A percentile compares a stretch with the other conserved stretches of the same genome.
Evolutionary conservation across 2,113 vertebrate genomes (phyloP).

Genomic region (Budorcas taxicolor): DNA sequence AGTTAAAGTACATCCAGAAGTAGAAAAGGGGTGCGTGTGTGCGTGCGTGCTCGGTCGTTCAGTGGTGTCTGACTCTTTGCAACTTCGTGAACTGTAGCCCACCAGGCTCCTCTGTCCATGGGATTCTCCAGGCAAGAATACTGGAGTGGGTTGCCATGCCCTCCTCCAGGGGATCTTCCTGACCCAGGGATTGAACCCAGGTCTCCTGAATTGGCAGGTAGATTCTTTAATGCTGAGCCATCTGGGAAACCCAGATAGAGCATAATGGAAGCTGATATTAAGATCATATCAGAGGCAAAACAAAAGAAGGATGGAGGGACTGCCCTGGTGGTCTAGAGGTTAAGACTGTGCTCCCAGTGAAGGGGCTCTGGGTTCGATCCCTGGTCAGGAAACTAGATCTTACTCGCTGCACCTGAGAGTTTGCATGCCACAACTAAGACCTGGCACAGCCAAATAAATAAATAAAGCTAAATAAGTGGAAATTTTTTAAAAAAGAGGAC

Average conservation of each 20-base stretch:
- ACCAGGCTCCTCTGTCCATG: neutral
- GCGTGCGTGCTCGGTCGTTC: accelerated
- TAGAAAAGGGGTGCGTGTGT: neutral
- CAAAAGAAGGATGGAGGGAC: neutral
- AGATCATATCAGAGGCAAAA: neutral
- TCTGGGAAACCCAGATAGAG: neutral
- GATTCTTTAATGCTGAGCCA: neutral
- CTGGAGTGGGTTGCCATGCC: neutral
- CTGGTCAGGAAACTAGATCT: neutral
- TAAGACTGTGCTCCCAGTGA: neutral
- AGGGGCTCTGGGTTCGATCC: neutral
- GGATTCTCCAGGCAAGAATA: neutral
- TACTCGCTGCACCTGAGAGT: neutral
- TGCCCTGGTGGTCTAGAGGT: neutral
- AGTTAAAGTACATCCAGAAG: neutral
- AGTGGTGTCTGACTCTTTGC: neutral
- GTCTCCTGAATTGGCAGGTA: neutral
- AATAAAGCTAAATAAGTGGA: neutral
- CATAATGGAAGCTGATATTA: neutral
- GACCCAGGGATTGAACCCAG: neutral
- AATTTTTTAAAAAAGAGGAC: neutral
- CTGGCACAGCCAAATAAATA: neutral
- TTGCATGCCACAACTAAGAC: neutral
- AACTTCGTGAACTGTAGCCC: neutral
- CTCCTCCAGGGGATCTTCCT: neutral